These are phyloP conservation scores for Bedellia somnulentella DNA, from an alignment of 2,888 invertebrate genomes.

Conservation along the genomic window DNA sequence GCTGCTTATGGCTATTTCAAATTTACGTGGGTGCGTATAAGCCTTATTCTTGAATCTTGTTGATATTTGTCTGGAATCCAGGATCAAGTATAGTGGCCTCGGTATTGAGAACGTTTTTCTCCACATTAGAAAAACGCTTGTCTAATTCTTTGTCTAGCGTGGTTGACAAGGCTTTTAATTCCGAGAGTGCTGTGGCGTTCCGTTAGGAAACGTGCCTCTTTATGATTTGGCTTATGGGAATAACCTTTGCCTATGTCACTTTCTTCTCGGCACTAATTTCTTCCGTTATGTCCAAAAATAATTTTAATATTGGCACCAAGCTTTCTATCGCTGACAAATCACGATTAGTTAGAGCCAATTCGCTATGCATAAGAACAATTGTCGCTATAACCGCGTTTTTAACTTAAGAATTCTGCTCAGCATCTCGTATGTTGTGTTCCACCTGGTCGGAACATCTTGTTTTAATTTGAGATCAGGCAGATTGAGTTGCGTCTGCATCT, in stretches of 20 bases:
- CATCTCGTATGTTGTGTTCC: conserved; percentile 15
- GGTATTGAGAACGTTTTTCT: too few species aligned
- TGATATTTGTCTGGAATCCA: too few species aligned
- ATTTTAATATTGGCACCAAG: neutral
- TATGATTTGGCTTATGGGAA: too few species aligned
- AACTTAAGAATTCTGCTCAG: conserved; percentile 7
- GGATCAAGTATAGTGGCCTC: too few species aligned
- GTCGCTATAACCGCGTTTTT: conserved; percentile 13
- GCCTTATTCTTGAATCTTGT: too few species aligned
- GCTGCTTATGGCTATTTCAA: too few species aligned
- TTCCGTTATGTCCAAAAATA: neutral
- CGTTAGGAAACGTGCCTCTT: too few species aligned
- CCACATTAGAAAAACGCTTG: too few species aligned
- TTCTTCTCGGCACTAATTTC: conserved; percentile 1
- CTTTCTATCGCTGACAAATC: conserved; percentile 3
- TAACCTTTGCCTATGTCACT: neutral
- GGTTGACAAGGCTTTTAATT: too few species aligned
- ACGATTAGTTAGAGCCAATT: neutral
- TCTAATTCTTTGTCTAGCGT: too few species aligned
- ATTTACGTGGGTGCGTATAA: too few species aligned
- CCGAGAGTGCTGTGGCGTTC: too few species aligned
- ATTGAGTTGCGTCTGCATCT: conserved; percentile 11
- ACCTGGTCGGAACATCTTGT: conserved; percentile 12
- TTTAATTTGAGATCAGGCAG: conserved; percentile 12
- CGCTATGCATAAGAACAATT: conserved; percentile 7